Evolutionary conservation across 2,888 invertebrate genomes (phyloP).

Genomic region (Acanthosepion esculentum): DNA sequence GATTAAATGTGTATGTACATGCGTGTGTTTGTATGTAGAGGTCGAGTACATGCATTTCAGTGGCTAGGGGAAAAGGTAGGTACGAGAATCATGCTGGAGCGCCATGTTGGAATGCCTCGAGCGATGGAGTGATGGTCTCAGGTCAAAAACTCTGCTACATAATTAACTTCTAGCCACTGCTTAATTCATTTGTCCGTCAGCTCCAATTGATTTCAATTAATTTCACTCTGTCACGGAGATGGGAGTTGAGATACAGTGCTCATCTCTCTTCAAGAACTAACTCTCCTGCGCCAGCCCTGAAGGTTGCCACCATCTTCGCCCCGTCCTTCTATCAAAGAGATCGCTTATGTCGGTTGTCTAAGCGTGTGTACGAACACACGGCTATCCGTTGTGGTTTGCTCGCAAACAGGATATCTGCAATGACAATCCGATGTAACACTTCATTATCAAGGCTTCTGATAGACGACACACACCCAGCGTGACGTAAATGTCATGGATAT

Average conservation of each 20-base stretch:
- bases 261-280: not conserved
- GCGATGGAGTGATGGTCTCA: constrained; percentile 22
- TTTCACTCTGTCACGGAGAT: constrained; percentile 22
- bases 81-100: not conserved
- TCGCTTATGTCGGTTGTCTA: not conserved
- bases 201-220: constrained; percentile 33
- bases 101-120: not conserved
- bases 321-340: not conserved
- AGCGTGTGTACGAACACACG: not conserved
- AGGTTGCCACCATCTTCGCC: not conserved
- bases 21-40: not conserved
- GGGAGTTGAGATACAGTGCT: not conserved
- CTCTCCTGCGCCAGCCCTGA: not conserved
- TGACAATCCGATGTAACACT: not conserved
- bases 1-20: not conserved
- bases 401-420: not conserved
- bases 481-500: constrained; percentile 33
- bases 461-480: constrained; percentile 14
- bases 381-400: constrained; percentile 33
- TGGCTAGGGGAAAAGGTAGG: not conserved
- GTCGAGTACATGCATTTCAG: not conserved
- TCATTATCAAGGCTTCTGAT: not conserved
- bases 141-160: constrained; percentile 33
- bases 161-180: constrained; percentile 33
- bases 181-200: constrained; percentile 33